phyloP scores from a whole-genome alignment of 35 echinoderm and acorn worm genomes.

The Ptychodera flava region DNA sequence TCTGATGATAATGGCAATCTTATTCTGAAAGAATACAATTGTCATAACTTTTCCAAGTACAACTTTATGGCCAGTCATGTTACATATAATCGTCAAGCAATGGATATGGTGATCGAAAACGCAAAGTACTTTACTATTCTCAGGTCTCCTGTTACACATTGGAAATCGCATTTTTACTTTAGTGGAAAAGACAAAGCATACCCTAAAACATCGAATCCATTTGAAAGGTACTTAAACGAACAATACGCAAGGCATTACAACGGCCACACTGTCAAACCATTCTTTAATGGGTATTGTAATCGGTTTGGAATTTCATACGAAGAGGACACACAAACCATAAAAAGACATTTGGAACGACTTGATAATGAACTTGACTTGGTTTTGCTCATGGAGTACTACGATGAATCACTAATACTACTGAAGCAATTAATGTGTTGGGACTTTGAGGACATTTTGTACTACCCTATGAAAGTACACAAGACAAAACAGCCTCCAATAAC shows the following conservation, averaged over 20 bases:
- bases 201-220: neutral
- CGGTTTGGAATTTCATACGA: neutral
- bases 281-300: neutral
- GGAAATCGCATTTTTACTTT: neutral
- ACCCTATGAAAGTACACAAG: conserved; percentile 40
- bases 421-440: conserved; percentile 63
- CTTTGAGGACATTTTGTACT: conserved; percentile 76
- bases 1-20: no score
- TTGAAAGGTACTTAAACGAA: neutral
- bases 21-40: no score
- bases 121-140: neutral
- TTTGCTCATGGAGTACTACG: conserved; percentile 68
- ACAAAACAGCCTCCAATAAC: conserved; percentile 6
- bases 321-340: conserved; percentile 7
- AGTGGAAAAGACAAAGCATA: neutral
- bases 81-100: neutral
- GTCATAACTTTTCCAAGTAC: neutral
- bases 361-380: conserved; percentile 58
- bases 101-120: neutral
- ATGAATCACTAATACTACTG: conserved; percentile 65
- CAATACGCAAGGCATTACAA: neutral
- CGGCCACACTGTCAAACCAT: neutral
- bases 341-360: conserved; percentile 23
- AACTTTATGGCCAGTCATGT: neutral
- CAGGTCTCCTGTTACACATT: neutral